These are phyloP conservation scores for Fragum sueziense DNA, from an alignment of 2,888 invertebrate genomes.

Conservation along the genomic window DNA sequence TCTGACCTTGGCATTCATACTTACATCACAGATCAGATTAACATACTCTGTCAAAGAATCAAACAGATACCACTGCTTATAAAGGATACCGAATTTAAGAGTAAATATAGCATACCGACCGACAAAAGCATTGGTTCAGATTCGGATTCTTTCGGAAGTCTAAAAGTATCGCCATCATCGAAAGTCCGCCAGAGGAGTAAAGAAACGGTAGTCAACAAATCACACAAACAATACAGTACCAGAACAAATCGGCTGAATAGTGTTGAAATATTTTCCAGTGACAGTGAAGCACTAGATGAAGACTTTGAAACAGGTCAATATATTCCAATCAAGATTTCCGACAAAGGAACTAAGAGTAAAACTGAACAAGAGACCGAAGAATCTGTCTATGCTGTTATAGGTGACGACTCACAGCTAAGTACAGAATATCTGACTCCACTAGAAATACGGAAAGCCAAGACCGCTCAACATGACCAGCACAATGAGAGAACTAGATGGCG, in stretches of 20 bases:
- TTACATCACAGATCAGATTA: constrained; percentile 41
- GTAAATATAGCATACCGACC: not conserved
- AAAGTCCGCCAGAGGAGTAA: not conserved
- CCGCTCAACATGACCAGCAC: not conserved
- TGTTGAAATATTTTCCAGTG: constrained; percentile 51
- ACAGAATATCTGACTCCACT: constrained; percentile 14
- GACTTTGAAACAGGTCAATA: constrained; percentile 28
- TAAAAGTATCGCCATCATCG: not conserved
- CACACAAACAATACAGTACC: not conserved
- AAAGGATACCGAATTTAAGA: not conserved
- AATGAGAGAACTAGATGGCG: constrained; percentile 14
- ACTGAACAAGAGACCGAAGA: not conserved
- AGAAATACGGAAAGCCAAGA: not conserved
- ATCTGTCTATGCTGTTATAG: constrained; percentile 9
- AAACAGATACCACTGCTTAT: constrained; percentile 35
- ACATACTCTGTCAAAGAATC: constrained; percentile 38
- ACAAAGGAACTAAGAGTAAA: not conserved
- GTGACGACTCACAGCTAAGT: not conserved
- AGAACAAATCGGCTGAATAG: constrained; percentile 27
- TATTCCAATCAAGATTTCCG: constrained; percentile 1
- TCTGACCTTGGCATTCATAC: constrained; percentile 6
- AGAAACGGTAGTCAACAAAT: not conserved
- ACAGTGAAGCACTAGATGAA: constrained; percentile 35
- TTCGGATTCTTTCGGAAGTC: constrained; percentile 2
- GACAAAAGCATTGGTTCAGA: constrained; percentile 8